Evolutionary conservation across 2,113 vertebrate genomes (phyloP).

Genomic region (Numida meleagris): DNA sequence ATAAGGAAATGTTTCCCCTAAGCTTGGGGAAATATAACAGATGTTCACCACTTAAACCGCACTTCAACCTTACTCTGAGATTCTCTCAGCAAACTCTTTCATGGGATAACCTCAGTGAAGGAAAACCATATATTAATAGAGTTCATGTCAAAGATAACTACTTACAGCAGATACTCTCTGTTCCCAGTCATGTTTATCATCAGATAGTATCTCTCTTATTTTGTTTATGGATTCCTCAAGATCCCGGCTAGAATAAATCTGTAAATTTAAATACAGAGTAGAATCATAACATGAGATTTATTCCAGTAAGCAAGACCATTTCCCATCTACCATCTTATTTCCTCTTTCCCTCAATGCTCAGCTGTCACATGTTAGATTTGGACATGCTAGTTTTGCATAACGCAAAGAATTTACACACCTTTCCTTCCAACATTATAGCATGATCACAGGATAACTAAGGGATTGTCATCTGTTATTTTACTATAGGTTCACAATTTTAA

Average conservation of each 20-base stretch:
- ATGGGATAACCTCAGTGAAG: background rate
- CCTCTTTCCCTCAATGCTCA: background rate
- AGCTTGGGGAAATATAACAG: background rate
- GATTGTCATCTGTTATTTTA: background rate
- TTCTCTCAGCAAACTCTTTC: background rate
- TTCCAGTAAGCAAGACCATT: background rate
- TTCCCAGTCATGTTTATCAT: constrained; percentile 99
- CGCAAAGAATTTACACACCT: background rate
- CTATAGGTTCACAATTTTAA: background rate
- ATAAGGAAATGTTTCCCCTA: rapidly evolving
- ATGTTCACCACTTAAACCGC: background rate
- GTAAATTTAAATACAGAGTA: constrained; percentile 47
- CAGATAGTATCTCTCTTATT: constrained; percentile 92
- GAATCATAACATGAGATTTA: background rate
- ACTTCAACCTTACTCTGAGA: background rate
- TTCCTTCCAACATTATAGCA: background rate
- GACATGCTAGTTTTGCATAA: background rate
- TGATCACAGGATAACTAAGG: background rate
- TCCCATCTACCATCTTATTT: background rate
- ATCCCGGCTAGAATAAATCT: constrained; percentile 96
- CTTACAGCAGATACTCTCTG: constrained; percentile 93
- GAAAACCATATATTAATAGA: background rate
- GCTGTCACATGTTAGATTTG: background rate
- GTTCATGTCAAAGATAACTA: background rate
- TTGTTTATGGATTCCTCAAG: constrained; percentile 94